Percentiles rank a stretch among this genome's conserved stretches.
Evolutionary conservation across 2,113 vertebrate genomes (phyloP).

Genomic region (Mystacornis crossleyi): DNA sequence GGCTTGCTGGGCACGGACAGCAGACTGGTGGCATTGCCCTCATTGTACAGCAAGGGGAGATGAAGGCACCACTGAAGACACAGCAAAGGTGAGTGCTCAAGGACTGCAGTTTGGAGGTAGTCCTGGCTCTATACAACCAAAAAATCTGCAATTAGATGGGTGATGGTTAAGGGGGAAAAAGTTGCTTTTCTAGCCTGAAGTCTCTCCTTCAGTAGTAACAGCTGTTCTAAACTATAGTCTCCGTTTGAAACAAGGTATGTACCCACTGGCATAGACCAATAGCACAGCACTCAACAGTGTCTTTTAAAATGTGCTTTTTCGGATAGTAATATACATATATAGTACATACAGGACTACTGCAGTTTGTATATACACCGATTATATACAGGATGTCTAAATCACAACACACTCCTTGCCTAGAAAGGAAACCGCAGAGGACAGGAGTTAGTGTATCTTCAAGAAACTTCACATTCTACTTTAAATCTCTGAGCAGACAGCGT

Average conservation of each 20-base stretch:
- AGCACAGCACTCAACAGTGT: background rate
- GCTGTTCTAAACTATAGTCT: background rate
- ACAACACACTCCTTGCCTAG: background rate
- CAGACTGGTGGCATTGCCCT: background rate
- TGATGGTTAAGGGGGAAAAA: background rate
- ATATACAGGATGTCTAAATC: background rate
- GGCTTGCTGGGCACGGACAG: background rate
- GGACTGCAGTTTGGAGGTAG: background rate
- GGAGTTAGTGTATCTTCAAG: background rate
- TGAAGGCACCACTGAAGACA: slow-evolving; percentile 18
- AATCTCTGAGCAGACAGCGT: background rate
- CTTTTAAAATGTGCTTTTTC: slow-evolving; percentile 3
- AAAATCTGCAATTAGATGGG: rapidly evolving
- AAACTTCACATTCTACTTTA: background rate
- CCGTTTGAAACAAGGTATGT: background rate
- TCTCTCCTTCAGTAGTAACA: background rate
- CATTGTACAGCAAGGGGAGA: background rate
- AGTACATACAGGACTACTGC: background rate
- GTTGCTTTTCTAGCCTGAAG: background rate
- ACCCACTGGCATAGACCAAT: background rate
- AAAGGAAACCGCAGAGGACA: background rate
- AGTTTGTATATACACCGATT: background rate
- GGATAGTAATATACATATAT: background rate
- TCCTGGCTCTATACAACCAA: background rate
- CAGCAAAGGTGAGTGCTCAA: background rate